phyloP scores from a whole-genome alignment of 2,888 invertebrate genomes.

The Chloroclysta siterata region DNA sequence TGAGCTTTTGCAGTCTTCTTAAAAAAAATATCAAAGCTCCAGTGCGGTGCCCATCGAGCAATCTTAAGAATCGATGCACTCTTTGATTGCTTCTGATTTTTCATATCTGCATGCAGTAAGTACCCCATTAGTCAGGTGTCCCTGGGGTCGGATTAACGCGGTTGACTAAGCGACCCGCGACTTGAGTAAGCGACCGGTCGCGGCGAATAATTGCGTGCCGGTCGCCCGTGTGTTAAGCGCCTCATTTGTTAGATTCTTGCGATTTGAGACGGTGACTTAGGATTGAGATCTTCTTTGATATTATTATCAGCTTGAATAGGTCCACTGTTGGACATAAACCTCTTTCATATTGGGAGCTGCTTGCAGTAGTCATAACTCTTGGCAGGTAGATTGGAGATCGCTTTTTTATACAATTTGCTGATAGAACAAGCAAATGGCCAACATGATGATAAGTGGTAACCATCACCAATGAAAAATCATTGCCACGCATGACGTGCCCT shows the following conservation, averaged over 20 bases:
- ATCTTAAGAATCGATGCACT: conserved; percentile 15
- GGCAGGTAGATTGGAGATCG: too few species aligned
- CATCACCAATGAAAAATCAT: too few species aligned
- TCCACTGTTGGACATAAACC: too few species aligned
- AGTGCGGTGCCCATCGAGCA: not conserved
- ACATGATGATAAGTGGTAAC: too few species aligned
- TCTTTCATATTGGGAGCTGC: too few species aligned
- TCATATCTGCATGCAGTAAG: conserved; percentile 39
- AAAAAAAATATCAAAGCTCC: too few species aligned
- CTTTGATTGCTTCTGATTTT: conserved; percentile 28
- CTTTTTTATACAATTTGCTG: too few species aligned
- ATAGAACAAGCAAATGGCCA: too few species aligned
- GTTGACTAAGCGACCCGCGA: conserved; percentile 43
- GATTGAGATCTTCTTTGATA: conserved; percentile 9
- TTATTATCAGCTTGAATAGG: not conserved
- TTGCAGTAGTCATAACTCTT: too few species aligned
- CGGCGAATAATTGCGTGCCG: conserved; percentile 53
- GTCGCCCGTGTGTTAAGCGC: conserved; percentile 46
- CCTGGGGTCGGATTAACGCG: conserved; percentile 42
- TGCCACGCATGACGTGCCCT: too few species aligned
- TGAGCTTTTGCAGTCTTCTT: too few species aligned
- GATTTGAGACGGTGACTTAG: conserved; percentile 29
- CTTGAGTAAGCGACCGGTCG: conserved; percentile 58
- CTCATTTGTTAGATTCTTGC: conserved; percentile 46
- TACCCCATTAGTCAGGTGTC: conserved; percentile 48